These are phyloP conservation scores for Oncopodura yosiiana DNA, from an alignment of 1,140 invertebrate species.

Conservation along the genomic window DNA sequence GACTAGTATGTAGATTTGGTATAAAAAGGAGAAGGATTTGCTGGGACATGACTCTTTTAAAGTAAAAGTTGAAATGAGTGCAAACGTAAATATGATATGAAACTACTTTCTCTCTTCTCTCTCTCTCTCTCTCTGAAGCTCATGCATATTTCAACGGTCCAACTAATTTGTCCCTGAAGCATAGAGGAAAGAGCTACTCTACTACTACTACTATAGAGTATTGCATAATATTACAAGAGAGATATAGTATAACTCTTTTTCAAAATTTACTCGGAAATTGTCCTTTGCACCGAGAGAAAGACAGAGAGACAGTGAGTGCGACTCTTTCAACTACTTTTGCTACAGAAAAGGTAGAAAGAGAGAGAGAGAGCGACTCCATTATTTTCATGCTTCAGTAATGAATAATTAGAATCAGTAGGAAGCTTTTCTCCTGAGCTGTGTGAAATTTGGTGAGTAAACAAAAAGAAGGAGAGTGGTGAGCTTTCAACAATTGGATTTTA, in stretches of 20 bases:
- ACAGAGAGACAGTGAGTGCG: too few relatives aligned
- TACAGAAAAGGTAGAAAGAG: not conserved
- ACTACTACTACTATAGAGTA: too few relatives aligned
- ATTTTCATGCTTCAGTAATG: slow-evolving; percentile 9
- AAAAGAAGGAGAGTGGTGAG: not conserved
- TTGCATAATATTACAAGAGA: too few relatives aligned
- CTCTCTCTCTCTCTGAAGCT: slow-evolving; percentile 8
- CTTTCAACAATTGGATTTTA: not conserved
- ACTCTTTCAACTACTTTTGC: not conserved
- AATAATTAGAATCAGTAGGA: too few relatives aligned
- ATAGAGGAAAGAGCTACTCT: too few relatives aligned
- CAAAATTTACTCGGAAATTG: too few relatives aligned
- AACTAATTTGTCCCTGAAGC: slow-evolving; percentile 6
- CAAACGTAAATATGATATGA: not conserved
- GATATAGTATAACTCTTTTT: too few relatives aligned
- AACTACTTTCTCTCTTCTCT: not conserved
- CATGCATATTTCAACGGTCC: slow-evolving; percentile 16
- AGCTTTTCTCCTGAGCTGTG: slow-evolving; percentile 6
- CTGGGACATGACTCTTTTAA: not conserved
- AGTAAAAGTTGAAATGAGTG: not conserved
- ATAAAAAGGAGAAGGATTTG: not conserved
- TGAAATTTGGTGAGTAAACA: not conserved
- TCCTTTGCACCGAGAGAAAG: too few relatives aligned
- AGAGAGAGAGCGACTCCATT: slow-evolving; percentile 1
- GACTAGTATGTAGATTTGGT: too few relatives aligned